Base-by-base conservation (phyloP, 2,113 vertebrate species). In the Leptodactylus fuscus region DNA sequence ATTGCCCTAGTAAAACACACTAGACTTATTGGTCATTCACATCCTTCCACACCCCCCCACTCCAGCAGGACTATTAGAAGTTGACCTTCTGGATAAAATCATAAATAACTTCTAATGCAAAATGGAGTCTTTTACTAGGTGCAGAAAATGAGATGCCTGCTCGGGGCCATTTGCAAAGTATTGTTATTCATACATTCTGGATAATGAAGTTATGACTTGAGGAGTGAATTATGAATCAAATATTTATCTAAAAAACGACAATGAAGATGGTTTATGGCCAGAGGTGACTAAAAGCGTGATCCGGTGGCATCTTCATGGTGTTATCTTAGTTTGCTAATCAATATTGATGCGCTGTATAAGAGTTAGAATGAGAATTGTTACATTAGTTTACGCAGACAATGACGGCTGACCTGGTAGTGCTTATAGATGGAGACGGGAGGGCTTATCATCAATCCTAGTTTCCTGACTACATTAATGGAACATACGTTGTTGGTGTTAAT, bases 341-440 rank as follows among this genome's bases (percentile, higher is more conserved):
- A 95, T 95, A 96, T 95, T 95, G 95, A 95, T 94, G 93, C 91
- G 93, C 94, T 94, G 91, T 87, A 89, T 60, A 11, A 89, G 86
- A 91, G 92, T 93, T 91, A 90, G 94, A 94, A 95, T 94, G 93
- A 90, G 93, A 89, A 84, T 27, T 55, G 89, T 88, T 86, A 90
- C 92, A 92, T 94, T 93, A 90, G 90, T 94, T 94, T 93, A 92
- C 92, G 93, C 90, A 93, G 95, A 95, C 90, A 92, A 91, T 92
- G 93, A 94, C 93, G 93, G 83, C 89, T 94, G 95, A 94, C 92
- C 92, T 89, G 38, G 29, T 51, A 34, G 24, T 51, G 27, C 73
- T 32, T 18, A 48, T 32, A 49, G 2, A 20, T 76, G 44, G 24
- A 16, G 16, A 49, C 13, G 29, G 44, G 22, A 48, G 38, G 12